A percentile compares a stretch with the other conserved stretches of the same genome.
Evolutionary conservation across 2,113 vertebrate species (phyloP).

Genomic region (Lophius piscatorius): DNA sequence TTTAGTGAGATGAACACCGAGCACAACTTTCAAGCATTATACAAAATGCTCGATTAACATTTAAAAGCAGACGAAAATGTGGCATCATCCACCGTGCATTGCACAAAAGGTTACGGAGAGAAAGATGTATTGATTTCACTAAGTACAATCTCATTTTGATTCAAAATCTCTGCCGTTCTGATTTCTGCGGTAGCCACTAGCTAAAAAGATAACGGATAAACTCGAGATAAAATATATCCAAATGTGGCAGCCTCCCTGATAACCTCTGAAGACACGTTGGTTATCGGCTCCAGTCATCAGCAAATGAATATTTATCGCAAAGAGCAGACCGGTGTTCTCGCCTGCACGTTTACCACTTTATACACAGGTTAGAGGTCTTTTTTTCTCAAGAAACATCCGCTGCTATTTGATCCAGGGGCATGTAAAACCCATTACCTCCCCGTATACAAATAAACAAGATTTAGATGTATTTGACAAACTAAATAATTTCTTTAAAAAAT

Average conservation of each 20-base stretch:
- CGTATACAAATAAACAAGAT: constrained; percentile 4
- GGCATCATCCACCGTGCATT: constrained; percentile 60
- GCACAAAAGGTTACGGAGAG: constrained; percentile 73
- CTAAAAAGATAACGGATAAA: constrained; percentile 83
- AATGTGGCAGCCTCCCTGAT: constrained; percentile 80
- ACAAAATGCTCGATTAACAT: constrained; percentile 82
- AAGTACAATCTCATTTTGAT: constrained; percentile 77
- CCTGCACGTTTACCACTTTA: constrained; percentile 75
- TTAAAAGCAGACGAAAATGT: constrained; percentile 71
- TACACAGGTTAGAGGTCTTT: constrained; percentile 56
- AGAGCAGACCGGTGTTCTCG: constrained; percentile 70
- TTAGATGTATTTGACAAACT: background rate
- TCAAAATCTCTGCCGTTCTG: constrained; percentile 69
- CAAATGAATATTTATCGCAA: constrained; percentile 83
- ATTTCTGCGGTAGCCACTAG: constrained; percentile 77
- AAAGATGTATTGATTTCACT: constrained; percentile 74
- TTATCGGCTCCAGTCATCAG: constrained; percentile 82
- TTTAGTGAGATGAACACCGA: constrained; percentile 57
- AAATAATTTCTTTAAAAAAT: too few relatives aligned
- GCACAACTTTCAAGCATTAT: constrained; percentile 65
- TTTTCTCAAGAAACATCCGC: constrained; percentile 27
- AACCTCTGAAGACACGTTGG: constrained; percentile 80
- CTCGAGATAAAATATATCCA: constrained; percentile 83
- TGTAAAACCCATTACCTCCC: constrained; percentile 16
- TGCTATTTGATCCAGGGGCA: constrained; percentile 22